Evolutionary conservation across 1,140 invertebrate species (phyloP).

Genomic region (Bilobella aurantiaca): DNA sequence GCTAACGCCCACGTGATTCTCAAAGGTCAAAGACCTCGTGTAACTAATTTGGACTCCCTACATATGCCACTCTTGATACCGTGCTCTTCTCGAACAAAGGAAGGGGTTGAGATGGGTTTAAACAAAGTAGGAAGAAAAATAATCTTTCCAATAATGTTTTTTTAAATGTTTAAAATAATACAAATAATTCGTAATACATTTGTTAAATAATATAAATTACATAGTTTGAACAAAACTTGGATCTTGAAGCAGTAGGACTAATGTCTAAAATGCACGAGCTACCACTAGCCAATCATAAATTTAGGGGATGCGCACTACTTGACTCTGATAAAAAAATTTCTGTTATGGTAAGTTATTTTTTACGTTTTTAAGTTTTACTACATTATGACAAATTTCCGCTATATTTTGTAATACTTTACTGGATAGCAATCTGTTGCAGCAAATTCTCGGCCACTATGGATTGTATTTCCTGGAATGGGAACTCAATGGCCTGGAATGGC

Average conservation of each 20-base stretch:
- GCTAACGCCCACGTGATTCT: slow-evolving; percentile 50
- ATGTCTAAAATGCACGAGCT: neutral
- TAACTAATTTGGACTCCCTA: neutral
- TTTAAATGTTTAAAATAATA: no score
- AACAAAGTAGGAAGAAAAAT: no score
- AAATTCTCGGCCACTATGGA: slow-evolving; percentile 54
- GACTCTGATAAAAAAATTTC: neutral
- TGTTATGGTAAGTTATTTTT: neutral
- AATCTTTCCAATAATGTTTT: no score
- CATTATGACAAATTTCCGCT: neutral
- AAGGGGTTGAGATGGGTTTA: slow-evolving; percentile 45
- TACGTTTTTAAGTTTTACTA: neutral
- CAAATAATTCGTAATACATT: no score
- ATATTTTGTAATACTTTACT: neutral
- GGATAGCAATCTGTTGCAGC: neutral
- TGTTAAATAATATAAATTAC: no score
- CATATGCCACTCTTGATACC: slow-evolving; percentile 35
- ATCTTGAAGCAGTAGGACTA: neutral
- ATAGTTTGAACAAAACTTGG: slow-evolving; percentile 41
- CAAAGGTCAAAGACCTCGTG: no score
- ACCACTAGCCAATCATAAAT: neutral
- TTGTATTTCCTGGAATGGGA: slow-evolving; percentile 92
- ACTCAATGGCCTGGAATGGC: slow-evolving; percentile 93
- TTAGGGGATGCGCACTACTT: neutral
- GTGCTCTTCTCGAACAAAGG: slow-evolving; percentile 42